Base-by-base conservation (phyloP, 92 coral and sea anemone species). In the Phenganax stokvisi region DNA sequence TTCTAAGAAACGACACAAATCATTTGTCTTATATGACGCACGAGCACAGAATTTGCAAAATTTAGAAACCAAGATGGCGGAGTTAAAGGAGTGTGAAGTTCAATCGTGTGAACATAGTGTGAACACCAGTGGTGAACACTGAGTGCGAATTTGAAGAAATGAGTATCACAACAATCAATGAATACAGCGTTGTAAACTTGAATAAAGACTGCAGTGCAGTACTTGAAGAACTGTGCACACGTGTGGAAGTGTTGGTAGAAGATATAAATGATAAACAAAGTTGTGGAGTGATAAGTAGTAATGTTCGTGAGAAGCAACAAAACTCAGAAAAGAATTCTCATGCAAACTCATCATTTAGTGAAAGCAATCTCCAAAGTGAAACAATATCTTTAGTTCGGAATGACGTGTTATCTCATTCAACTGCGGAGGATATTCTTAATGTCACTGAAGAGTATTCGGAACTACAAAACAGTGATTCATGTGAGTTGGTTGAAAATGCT, bases 31-130 rank as follows among this genome's bases (percentile, higher is more conserved):
- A 61, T 28, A 61, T 17, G 3, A 61, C 7, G 20, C 13, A 13
- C 6, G 6, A 6, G 0, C 8, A 7, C 1, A 28, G 12, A 61
- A 13, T 61, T 17, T 25, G 15, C 28, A 61, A 61, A 37, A 37
- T 28, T 61, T 7, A 68, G 16, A 68, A 37, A 68, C 0, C 73
- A 68, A 68, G 73, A 68, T 68, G 73, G 73, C 73, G 52, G 73
- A 68, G 8, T 30, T 10, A 9, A n/a, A 30, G 5, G 47, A 37
- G 73, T 20, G 25, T 20, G 25, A 20, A 20, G 25, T 20, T 20
- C 25, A 20, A 20, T 20, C 25, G 25, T 20, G 25, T 20, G 25
- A 20, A 20, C 25, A 20, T 20, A 20, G 25, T 20, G 25, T 20
- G 25, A 20, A 20, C 25, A 20, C 25, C 25, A 20, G 25, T 20